Evolutionary conservation across 2,113 vertebrate genomes (phyloP), one percentile per base, ranked within the genome.

Genomic region (Datnioides undecimradiatus): DNA sequence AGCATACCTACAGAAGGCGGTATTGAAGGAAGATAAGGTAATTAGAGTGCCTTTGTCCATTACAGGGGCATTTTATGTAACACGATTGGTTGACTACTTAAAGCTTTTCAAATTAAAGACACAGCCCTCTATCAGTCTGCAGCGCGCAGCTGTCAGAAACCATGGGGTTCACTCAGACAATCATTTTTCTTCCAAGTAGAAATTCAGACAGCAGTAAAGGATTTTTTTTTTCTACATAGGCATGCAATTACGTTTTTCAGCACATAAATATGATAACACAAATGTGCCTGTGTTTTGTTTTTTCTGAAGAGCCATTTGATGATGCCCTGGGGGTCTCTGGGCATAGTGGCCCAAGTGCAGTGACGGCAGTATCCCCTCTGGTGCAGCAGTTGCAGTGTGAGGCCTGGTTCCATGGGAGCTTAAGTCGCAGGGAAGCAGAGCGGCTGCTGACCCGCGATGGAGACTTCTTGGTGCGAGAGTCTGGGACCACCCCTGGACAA

Each of bases 381-480:
- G 97, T 97, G 57, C 96, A 99, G 81, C 97, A 98, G 93, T 90
- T 99, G 86, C 94, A 95, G 38, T 91, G 91, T 38, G 98, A 99
- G 93, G 84, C 94, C 58, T 99, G 98, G 98, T 99, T 98, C 88
- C 98, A 99, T 0, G 97, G 98, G 2, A 97, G 96, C 71, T 93
- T 99, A 90, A 99, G 84, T 90, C 95, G 98, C 27, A 95, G 95
- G 17, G 97, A 98, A 49, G 97, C 97, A 0, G 98, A 99, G 92
- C 95, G 96, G 38, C 94, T 98, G 79, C 91, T 99, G 84, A 95
- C 93, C 73, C 94, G 95, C 43, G 97, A 99, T 0, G 97, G 98
- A 6, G 98, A 99, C 90, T 99, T 99, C 90, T 88, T 99, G 85
- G 98, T 99, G 76, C 94, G 98, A 7, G 98, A 99, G 91, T 99